A percentile compares a stretch with the other conserved stretches of the same genome.
Evolutionary conservation across 92 coral and sea anemone genomes (phyloP).

Genomic region (Isaurus tuberculatus): DNA sequence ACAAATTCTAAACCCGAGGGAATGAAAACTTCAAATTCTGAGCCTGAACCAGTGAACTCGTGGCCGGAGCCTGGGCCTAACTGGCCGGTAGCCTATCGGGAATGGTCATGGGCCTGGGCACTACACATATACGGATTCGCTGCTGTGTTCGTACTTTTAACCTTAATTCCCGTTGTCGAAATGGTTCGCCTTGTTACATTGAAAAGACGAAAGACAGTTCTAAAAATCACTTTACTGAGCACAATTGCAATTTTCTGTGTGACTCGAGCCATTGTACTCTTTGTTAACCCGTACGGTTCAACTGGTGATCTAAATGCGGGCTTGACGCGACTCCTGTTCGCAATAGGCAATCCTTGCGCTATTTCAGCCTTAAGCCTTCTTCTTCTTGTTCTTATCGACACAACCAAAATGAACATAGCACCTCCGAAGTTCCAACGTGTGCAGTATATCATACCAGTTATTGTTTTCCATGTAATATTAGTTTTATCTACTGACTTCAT

Average conservation of each 20-base stretch:
- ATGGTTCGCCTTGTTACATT: conserved; percentile 62
- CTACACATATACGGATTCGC: conserved; percentile 87
- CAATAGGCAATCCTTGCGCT: conserved; percentile 93
- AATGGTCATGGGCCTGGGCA: conserved; percentile 95
- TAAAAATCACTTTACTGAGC: conserved; percentile 73
- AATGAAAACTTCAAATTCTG: conserved; percentile 49
- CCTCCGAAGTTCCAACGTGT: conserved; percentile 94
- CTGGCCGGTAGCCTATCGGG: conserved; percentile 75
- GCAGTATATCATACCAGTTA: conserved; percentile 71
- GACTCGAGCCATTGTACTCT: conserved; percentile 80
- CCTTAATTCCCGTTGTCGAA: conserved; percentile 68
- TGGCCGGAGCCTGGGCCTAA: conserved; percentile 99
- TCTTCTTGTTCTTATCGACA: conserved; percentile 92
- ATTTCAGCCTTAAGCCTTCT: conserved; percentile 85
- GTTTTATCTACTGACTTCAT: conserved; percentile 82
- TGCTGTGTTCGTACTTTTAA: conserved; percentile 61
- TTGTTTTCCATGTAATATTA: conserved; percentile 73
- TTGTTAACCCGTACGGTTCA: conserved; percentile 84
- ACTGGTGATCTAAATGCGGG: conserved; percentile 56
- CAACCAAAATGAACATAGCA: conserved; percentile 91
- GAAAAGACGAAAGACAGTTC: conserved; percentile 64
- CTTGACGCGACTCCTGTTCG: conserved; percentile 69
- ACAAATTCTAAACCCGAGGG: conserved; percentile 47
- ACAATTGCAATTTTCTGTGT: conserved; percentile 73
- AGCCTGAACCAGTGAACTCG: conserved; percentile 77